Base-by-base conservation (phyloP, 2,888 invertebrate species). In the Caradrina kadenii region DNA sequence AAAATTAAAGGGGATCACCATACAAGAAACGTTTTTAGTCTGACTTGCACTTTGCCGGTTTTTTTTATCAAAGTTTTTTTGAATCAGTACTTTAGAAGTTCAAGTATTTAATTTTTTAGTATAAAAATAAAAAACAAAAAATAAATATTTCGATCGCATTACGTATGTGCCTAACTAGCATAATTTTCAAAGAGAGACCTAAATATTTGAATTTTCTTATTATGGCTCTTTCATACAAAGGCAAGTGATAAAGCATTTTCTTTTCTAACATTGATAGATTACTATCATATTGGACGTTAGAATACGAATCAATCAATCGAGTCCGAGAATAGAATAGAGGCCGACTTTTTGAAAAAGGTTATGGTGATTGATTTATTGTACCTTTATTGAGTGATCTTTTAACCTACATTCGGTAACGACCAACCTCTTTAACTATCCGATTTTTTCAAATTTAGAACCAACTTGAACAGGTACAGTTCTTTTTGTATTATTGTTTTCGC, bases 341-440 rank as follows among this genome's bases (percentile, higher is more conserved):
- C 74, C 74, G 48, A 69, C 59, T 50, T 74, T 71, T 69, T 74
- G 50, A 74, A 69, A 74, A 74, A 69, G 74, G 74, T 74, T 69
- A 74, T 74, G 63, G 69, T 74, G 74, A 74, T 69, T 74, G 74
- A 74, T 74, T 74, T 74, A 69, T 63, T 49, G 48, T 58, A 55
- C 19, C 74, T 60, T 50, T 60, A 69, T 69, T 50, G 69, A 62
- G 50, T 70, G 63, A 50, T 69, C 63, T 54, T 31, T 49, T 62
- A 73, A 73, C 45, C 67, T 53, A 22, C 42, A 73, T 73, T 49
- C 17, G 49, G 62, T 19, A 69, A 58, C 10, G 11, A 17, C 6
- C 0, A 35, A 22, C 31, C 53, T 55, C 11, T 55, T 22, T 54
- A 35, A 45, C 15, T 49, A 13, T 13, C 17, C 45, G 5, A 45